Percentiles rank a stretch among this genome's conserved stretches.
Conservation (phyloP, 2,113 vertebrate species). For the Gallinago paraguaiae region DNA sequence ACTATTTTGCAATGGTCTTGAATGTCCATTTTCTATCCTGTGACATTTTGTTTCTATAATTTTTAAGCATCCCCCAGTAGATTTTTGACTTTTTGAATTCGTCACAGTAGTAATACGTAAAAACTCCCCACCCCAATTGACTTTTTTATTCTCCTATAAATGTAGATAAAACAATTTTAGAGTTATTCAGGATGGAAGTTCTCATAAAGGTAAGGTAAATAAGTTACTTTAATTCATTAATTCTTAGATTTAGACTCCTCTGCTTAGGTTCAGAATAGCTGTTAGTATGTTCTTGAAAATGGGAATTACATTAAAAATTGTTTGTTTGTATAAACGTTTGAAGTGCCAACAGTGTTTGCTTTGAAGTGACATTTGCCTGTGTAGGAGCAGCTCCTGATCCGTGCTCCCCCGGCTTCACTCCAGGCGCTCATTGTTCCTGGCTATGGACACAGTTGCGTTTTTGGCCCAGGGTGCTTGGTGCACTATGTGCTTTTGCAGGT, state of each 20-base stretch:
- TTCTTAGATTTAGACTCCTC: neutral
- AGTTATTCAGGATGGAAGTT: neutral
- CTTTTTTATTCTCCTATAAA: neutral
- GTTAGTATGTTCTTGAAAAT: neutral
- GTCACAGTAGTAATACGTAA: neutral
- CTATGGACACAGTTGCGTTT: rapidly evolving
- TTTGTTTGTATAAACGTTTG: neutral
- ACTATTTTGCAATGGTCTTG: neutral
- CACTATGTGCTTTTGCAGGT: neutral
- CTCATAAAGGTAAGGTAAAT: neutral
- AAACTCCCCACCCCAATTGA: neutral
- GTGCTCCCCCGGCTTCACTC: neutral
- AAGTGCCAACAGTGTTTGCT: neutral
- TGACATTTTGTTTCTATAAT: neutral
- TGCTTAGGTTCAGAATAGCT: neutral
- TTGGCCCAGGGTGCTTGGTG: neutral
- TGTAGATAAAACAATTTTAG: neutral
- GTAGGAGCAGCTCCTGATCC: rapidly evolving
- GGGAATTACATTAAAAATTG: too few relatives aligned
- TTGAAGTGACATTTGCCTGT: neutral
- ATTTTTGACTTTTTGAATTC: neutral
- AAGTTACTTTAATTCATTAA: neutral
- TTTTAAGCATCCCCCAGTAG: neutral
- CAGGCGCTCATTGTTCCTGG: neutral
- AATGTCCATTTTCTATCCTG: neutral